These are phyloP conservation scores for Anguilla megastoma DNA, from an alignment of 2,797 vertebrate species.

Conservation along the genomic window DNA sequence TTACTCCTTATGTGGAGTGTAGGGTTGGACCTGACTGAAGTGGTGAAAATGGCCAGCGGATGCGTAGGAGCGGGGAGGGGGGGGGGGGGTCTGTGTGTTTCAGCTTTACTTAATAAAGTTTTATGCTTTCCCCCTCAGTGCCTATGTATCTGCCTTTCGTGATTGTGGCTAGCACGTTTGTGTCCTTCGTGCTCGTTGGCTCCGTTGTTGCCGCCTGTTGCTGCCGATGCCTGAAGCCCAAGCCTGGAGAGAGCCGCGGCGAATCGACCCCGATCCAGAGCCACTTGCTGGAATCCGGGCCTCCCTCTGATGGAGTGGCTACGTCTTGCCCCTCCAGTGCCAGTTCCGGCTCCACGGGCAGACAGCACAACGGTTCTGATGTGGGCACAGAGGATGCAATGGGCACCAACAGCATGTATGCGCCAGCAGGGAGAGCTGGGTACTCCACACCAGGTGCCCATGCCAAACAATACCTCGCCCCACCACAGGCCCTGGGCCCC, in stretches of 20 bases:
- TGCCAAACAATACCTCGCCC: conserved; percentile 40
- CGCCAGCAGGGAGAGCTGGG: conserved; percentile 34
- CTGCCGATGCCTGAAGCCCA: conserved; percentile 61
- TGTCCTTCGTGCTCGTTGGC: conserved; percentile 59
- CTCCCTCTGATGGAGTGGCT: conserved; percentile 52
- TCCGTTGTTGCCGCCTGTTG: conserved; percentile 63
- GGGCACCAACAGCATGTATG: conserved; percentile 46
- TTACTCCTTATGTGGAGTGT: conserved; percentile 18
- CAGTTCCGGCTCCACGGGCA: conserved; percentile 48
- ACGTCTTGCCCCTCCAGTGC: conserved; percentile 56
- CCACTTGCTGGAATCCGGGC: conserved; percentile 59
- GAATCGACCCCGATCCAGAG: conserved; percentile 54
- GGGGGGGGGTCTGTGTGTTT: neutral
- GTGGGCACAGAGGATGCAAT: conserved; percentile 48
- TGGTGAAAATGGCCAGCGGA: conserved; percentile 10
- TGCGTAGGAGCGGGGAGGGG: neutral
- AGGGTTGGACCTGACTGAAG: neutral
- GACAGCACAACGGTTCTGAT: conserved; percentile 42
- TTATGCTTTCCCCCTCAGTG: conserved; percentile 48
- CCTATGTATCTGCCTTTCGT: conserved; percentile 68
- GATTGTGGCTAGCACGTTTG: conserved; percentile 60
- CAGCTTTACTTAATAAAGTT: neutral
- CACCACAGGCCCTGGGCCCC: conserved; percentile 26
- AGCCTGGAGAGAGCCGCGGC: conserved; percentile 41
- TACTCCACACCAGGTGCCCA: conserved; percentile 46